Conservation (phyloP, 1,140 invertebrate species). For the Helicoverpa armigera region DNA sequence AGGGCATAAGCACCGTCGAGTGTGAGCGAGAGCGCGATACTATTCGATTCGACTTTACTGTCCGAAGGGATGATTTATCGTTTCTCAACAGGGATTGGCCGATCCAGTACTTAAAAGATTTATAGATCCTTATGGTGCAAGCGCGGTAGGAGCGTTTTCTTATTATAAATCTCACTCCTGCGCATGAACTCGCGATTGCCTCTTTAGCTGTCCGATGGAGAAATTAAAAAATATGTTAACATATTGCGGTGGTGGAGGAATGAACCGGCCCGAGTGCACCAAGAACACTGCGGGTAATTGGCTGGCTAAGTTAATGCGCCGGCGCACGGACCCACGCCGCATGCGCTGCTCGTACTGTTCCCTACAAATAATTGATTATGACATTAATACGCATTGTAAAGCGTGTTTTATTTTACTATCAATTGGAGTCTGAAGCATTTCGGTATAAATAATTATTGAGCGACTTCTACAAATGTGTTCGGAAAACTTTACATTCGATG, state of each 20-base stretch:
- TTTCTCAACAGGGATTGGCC: conserved; percentile 85
- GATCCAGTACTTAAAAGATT: conserved; percentile 84
- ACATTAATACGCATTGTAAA: conserved; percentile 43
- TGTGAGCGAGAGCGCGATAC: conserved; percentile 74
- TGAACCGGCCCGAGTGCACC: conserved; percentile 49
- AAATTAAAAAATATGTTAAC: conserved; percentile 85
- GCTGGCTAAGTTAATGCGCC: conserved; percentile 73
- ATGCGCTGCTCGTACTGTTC: conserved; percentile 21
- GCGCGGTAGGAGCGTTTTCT: conserved; percentile 84
- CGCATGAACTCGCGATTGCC: conserved; percentile 77
- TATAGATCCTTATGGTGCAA: conserved; percentile 83
- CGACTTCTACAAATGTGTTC: background rate
- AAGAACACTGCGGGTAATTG: conserved; percentile 75
- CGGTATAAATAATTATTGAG: conserved; percentile 15
- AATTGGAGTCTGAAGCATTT: conserved; percentile 14
- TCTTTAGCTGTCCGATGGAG: conserved; percentile 71
- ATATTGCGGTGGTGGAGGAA: conserved; percentile 71
- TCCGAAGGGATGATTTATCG: conserved; percentile 83
- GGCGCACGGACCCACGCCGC: conserved; percentile 58
- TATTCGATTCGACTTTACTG: conserved; percentile 74
- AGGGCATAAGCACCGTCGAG: conserved; percentile 59
- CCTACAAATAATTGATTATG: conserved; percentile 44
- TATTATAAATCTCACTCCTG: conserved; percentile 85
- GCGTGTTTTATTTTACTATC: conserved; percentile 16
- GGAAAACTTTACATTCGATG: background rate